Evolutionary conservation across 2,113 vertebrate species (phyloP).

Genomic region (Motacilla tschutschensis): DNA sequence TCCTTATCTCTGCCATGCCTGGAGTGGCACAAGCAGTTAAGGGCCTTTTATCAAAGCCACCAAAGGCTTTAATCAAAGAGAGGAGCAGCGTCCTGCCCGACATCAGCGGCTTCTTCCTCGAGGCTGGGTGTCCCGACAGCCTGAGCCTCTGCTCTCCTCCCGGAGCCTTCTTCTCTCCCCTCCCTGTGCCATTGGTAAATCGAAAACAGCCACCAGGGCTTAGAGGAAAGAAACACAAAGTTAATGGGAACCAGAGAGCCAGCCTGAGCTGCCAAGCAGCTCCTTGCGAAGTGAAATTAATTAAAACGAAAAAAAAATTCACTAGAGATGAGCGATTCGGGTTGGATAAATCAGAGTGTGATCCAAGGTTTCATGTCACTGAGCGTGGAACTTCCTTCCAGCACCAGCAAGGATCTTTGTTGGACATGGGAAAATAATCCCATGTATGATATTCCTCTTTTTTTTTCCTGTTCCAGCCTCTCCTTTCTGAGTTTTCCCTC

Average conservation of each 20-base stretch:
- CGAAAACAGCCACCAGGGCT: conserved; percentile 20
- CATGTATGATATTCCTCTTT: neutral
- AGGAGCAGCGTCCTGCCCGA: conserved; percentile 23
- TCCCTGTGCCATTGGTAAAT: neutral
- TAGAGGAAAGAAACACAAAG: neutral
- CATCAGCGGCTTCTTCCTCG: neutral
- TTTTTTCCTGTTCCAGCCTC: neutral
- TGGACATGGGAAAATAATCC: neutral
- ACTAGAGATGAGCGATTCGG: neutral
- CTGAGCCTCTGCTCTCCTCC: neutral
- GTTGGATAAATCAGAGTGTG: neutral
- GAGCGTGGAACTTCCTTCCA: neutral
- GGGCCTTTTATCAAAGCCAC: conserved; percentile 68
- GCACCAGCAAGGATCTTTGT: neutral
- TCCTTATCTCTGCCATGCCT: conserved; percentile 60
- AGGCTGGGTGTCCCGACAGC: neutral
- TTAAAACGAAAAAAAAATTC: neutral
- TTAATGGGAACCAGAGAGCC: conserved; percentile 56
- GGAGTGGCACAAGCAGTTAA: conserved; percentile 55
- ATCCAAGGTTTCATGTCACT: neutral
- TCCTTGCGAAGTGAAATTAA: conserved; percentile 51
- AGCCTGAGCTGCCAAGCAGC: neutral
- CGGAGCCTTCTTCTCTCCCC: neutral
- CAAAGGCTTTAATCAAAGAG: conserved; percentile 56
- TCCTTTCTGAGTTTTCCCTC: neutral